Evolutionary conservation across 1,140 invertebrate species (phyloP).

Genomic region (Araneus ventricosus): DNA sequence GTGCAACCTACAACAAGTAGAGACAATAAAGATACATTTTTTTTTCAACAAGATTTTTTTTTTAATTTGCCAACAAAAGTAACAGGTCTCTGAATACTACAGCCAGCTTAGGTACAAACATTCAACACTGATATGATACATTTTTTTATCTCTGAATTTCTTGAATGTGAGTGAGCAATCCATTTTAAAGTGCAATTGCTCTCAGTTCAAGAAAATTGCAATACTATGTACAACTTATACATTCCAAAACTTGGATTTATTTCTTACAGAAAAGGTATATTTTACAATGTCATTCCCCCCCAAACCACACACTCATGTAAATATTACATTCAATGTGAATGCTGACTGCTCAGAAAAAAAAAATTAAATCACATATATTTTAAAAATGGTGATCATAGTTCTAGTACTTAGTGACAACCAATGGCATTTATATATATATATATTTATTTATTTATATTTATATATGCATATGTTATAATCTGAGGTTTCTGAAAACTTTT

Average conservation of each 20-base stretch:
- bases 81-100: conserved; percentile 76
- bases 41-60: conserved; percentile 73
- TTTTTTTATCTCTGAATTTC: conserved; percentile 59
- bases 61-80: conserved; percentile 76
- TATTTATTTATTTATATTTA: conserved; percentile 34
- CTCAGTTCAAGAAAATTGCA: conserved; percentile 62
- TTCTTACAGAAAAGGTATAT: conserved; percentile 65
- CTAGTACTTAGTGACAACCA: conserved; percentile 53
- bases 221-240: conserved; percentile 73
- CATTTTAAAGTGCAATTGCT: conserved; percentile 47
- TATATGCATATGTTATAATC: conserved; percentile 24
- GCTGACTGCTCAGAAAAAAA: conserved; percentile 46
- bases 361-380: conserved; percentile 54
- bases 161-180: conserved; percentile 54
- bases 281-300: conserved; percentile 61
- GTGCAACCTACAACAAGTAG: neutral
- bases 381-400: conserved; percentile 41
- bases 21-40: neutral
- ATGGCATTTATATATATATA: conserved; percentile 34
- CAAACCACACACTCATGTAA: conserved; percentile 43
- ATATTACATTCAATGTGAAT: conserved; percentile 67
- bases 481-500: conserved; percentile 47
- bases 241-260: conserved; percentile 60
- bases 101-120: conserved; percentile 76
- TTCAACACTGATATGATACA: conserved; percentile 76